Percentiles rank a stretch among this genome's conserved stretches.
These are phyloP conservation scores for Cataglyphis altisquamis DNA, from an alignment of 2,888 invertebrate species.

Conservation along the genomic window DNA sequence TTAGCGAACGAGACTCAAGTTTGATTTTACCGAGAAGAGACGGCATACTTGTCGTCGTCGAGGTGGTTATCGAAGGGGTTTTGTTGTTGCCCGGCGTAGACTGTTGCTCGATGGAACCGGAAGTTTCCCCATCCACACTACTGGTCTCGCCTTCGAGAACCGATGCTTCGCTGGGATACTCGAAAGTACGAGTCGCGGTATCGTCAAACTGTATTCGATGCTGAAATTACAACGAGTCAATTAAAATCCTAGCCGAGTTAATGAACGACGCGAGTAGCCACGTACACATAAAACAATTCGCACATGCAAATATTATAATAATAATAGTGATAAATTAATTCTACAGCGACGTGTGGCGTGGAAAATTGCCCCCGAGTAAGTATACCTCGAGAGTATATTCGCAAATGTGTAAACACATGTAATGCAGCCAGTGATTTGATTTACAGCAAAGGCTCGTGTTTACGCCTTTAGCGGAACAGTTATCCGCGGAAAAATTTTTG, in stretches of 20 bases:
- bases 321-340: slow-evolving; percentile 27
- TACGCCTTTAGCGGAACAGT: slow-evolving; percentile 54
- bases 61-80: slow-evolving; percentile 74
- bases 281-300: slow-evolving; percentile 4
- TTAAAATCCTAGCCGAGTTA: slow-evolving; percentile 1
- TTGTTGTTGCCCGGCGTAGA: slow-evolving; percentile 77
- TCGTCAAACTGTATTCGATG: slow-evolving; percentile 96
- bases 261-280: background rate
- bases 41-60: slow-evolving; percentile 77
- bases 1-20: background rate
- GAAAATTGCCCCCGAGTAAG: background rate
- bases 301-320: background rate
- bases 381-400: background rate
- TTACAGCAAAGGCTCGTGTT: slow-evolving; percentile 16
- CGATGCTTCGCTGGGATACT: slow-evolving; percentile 97
- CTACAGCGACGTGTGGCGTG: background rate
- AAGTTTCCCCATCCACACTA: slow-evolving; percentile 82
- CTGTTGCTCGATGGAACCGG: slow-evolving; percentile 80
- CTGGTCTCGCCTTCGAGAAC: slow-evolving; percentile 89
- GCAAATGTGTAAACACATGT: slow-evolving; percentile 43
- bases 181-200: slow-evolving; percentile 94
- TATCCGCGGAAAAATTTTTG: slow-evolving; percentile 55
- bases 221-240: slow-evolving; percentile 86
- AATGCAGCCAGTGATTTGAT: slow-evolving; percentile 1
- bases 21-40: slow-evolving; percentile 81